Conservation (phyloP, 92 coral and sea anemone species). For the Nematostella vectensis region DNA sequence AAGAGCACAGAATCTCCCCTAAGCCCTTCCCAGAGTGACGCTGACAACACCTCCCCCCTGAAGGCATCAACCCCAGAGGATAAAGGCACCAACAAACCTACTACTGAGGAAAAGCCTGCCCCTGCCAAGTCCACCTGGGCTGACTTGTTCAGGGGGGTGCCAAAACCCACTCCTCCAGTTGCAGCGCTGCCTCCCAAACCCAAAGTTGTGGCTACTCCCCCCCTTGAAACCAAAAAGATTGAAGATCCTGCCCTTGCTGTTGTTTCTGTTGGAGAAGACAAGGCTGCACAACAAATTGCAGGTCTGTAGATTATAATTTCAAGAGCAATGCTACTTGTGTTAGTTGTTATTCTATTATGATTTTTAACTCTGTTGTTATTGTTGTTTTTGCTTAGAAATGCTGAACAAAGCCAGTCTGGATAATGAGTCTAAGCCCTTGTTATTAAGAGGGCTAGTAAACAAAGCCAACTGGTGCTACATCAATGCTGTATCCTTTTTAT, state of each 20-base stretch:
- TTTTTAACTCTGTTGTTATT: too few relatives aligned
- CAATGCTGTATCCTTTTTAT: slow-evolving; percentile 79
- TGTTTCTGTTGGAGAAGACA: slow-evolving; percentile 51
- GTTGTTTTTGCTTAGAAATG: slow-evolving; percentile 45
- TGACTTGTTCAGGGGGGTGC: slow-evolving; percentile 64
- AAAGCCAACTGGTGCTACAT: slow-evolving; percentile 97
- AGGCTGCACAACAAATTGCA: slow-evolving; percentile 58
- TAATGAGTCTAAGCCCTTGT: slow-evolving; percentile 49
- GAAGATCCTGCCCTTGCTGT: slow-evolving; percentile 35
- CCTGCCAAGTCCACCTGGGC: slow-evolving; percentile 57
- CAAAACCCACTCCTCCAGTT: slow-evolving; percentile 33
- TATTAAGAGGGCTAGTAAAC: slow-evolving; percentile 81
- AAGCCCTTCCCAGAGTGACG: slow-evolving; percentile 56
- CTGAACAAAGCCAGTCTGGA: slow-evolving; percentile 51
- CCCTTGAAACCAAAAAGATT: slow-evolving; percentile 16
- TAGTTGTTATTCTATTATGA: neutral
- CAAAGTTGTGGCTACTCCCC: slow-evolving; percentile 10
- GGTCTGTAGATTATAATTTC: slow-evolving; percentile 26
- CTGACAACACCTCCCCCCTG: slow-evolving; percentile 23
- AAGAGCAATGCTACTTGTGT: too few relatives aligned
- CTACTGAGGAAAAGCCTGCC: too few relatives aligned
- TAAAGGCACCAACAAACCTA: slow-evolving; percentile 8
- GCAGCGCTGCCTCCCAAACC: slow-evolving; percentile 14
- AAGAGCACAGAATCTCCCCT: slow-evolving; percentile 41
- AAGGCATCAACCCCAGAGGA: too few relatives aligned